phyloP scores from a whole-genome alignment of 2,113 vertebrate species.

The Heterotis niloticus region DNA sequence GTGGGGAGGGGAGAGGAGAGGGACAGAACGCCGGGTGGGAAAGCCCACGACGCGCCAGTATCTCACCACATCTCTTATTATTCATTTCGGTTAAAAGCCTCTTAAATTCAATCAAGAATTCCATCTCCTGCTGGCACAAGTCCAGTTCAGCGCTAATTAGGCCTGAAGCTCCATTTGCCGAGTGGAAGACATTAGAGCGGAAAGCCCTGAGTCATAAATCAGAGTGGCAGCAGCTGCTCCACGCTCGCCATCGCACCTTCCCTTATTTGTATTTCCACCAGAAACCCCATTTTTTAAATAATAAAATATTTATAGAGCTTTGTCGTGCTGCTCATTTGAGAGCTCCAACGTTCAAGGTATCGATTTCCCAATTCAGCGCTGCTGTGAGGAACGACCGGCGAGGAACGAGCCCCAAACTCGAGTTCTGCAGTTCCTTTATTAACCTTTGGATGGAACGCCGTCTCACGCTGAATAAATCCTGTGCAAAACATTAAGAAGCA shows the following conservation, averaged over 20 bases:
- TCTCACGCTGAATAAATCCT: background rate
- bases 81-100: background rate
- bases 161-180: background rate
- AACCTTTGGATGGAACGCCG: background rate
- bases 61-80: background rate
- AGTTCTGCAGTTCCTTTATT: background rate
- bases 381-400: background rate
- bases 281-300: background rate
- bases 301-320: background rate
- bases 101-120: slow-evolving; percentile 1
- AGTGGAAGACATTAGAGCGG: background rate
- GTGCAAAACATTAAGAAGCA: background rate
- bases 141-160: background rate
- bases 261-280: too few species aligned
- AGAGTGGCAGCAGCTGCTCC: background rate
- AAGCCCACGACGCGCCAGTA: background rate
- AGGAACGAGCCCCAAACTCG: background rate
- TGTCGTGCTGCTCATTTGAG: background rate
- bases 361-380: background rate
- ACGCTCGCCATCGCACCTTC: too few species aligned
- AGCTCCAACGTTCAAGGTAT: background rate
- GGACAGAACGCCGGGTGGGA: background rate
- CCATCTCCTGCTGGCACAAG: background rate
- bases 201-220: background rate
- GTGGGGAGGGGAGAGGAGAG: background rate